Percentiles rank a stretch among this genome's conserved stretches.
Evolutionary conservation across 1,140 invertebrate species (phyloP).

Genomic region (Drosophila tani): DNA sequence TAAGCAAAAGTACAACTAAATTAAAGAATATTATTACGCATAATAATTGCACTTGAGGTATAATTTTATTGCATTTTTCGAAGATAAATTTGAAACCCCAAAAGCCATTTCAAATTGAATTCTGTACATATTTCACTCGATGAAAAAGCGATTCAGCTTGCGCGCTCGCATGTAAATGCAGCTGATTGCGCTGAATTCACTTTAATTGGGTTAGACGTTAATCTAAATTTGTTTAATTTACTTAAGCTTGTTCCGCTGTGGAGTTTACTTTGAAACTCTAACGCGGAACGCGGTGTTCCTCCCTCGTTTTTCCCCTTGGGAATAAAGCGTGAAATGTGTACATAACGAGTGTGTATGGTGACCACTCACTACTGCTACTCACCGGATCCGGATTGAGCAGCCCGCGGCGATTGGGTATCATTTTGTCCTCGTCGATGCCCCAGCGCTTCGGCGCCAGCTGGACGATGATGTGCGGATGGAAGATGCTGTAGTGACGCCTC

Average conservation of each 20-base stretch:
- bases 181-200: not conserved
- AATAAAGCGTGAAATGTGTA: conserved; percentile 4
- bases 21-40: no score
- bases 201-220: conserved; percentile 2
- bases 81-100: no score
- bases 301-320: not conserved
- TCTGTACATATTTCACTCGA: no score
- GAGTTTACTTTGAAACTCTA: not conserved
- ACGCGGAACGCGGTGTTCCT: not conserved
- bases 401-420: conserved; percentile 1
- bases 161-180: not conserved
- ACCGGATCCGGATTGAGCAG: conserved; percentile 1
- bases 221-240: conserved; percentile 8
- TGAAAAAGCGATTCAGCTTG: not conserved
- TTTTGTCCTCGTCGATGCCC: conserved; percentile 8
- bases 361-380: not conserved
- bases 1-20: no score
- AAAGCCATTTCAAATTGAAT: no score
- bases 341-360: not conserved
- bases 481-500: conserved; percentile 8
- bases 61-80: no score
- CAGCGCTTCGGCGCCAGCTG: not conserved
- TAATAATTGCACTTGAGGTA: no score
- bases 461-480: conserved; percentile 8
- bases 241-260: not conserved